A percentile compares a stretch with the other conserved stretches of the same genome.
These are phyloP conservation scores for Sminthurinus aureus DNA, from an alignment of 2,888 invertebrate species.

Conservation along the genomic window DNA sequence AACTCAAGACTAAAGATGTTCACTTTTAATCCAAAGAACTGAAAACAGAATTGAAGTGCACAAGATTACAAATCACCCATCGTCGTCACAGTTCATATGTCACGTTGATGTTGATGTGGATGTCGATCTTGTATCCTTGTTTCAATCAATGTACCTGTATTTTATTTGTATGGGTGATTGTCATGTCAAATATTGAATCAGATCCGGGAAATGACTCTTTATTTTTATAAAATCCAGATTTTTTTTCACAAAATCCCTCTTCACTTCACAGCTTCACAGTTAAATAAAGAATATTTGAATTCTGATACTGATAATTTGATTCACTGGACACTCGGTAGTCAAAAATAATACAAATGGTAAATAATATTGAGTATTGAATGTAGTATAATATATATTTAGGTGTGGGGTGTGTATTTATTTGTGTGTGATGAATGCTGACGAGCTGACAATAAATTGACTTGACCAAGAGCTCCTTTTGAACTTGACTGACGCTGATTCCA, in stretches of 20 bases:
- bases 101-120: conserved; percentile 1
- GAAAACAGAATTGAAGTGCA: neutral
- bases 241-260: neutral
- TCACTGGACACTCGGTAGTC: neutral
- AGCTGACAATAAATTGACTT: conserved; percentile 12
- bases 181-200: conserved; percentile 35
- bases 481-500: neutral
- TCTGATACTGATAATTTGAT: no score
- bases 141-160: no score
- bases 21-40: neutral
- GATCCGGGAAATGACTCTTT: conserved; percentile 59
- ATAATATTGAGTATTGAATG: neutral
- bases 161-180: no score
- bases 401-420: neutral
- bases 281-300: no score
- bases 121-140: neutral
- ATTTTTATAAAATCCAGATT: conserved; percentile 1
- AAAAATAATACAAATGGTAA: neutral
- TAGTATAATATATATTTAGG: neutral
- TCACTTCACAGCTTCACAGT: neutral
- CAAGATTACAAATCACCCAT: conserved; percentile 23
- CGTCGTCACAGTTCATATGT: conserved; percentile 28
- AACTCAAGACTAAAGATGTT: neutral
- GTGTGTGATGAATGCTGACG: neutral
- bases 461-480: neutral